phyloP scores from a whole-genome alignment of 1,140 invertebrate species.

The Vanessa tameamea region DNA sequence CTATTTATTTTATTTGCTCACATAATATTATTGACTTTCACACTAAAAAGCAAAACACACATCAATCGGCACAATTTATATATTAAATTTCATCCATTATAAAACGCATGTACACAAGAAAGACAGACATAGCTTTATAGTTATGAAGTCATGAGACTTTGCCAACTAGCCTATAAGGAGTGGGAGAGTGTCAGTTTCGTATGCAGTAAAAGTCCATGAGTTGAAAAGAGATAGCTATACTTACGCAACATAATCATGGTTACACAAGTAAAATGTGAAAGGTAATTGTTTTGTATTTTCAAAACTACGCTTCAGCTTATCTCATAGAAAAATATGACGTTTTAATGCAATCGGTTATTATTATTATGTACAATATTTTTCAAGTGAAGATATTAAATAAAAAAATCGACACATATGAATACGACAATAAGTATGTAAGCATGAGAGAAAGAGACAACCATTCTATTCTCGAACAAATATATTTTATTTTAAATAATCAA shows the following conservation, averaged over 20 bases:
- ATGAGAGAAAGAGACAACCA: constrained; percentile 18
- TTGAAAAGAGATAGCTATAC: constrained; percentile 39
- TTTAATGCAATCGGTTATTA: too few relatives aligned
- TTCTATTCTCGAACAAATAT: not conserved
- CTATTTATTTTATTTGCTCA: constrained; percentile 11
- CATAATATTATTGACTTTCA: constrained; percentile 1
- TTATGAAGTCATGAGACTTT: constrained; percentile 32
- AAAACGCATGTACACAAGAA: constrained; percentile 45
- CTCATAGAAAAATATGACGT: too few relatives aligned
- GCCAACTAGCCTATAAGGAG: constrained; percentile 26
- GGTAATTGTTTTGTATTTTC: not conserved
- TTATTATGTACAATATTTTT: too few relatives aligned
- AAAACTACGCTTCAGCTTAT: too few relatives aligned
- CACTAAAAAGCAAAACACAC: not conserved
- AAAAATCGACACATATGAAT: not conserved
- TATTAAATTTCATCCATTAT: constrained; percentile 13
- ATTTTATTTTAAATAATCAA: not conserved
- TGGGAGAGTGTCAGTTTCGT: constrained; percentile 27
- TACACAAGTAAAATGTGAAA: constrained; percentile 2
- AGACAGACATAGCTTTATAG: constrained; percentile 55
- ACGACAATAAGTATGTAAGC: not conserved
- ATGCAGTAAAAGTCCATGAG: constrained; percentile 15
- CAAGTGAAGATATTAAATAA: not conserved
- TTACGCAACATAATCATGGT: constrained; percentile 22
- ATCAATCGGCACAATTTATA: constrained; percentile 2